Conservation (phyloP, 2,888 invertebrate genomes). For the Nemotelus pantherinus region DNA sequence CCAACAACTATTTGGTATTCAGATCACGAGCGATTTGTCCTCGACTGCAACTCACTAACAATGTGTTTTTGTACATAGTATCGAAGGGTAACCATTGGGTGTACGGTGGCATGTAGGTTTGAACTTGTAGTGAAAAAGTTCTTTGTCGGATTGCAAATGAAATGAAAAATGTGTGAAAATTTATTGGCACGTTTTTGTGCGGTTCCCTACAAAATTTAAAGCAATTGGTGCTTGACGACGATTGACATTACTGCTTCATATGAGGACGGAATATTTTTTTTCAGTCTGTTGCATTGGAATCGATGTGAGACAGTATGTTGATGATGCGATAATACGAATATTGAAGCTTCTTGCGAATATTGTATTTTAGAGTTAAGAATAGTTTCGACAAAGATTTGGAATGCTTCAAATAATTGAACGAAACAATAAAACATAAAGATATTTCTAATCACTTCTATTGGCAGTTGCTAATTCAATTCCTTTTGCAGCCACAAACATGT, state of each 20-base stretch:
- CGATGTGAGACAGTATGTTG: too few relatives aligned
- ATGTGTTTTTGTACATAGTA: conserved; percentile 24
- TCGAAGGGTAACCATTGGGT: conserved; percentile 5
- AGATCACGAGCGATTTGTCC: conserved; percentile 41
- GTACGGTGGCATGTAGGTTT: background rate
- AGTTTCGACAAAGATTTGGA: too few relatives aligned
- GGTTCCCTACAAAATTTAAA: background rate
- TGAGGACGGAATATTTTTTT: conserved; percentile 12
- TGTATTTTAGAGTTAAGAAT: too few relatives aligned
- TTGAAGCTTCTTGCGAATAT: too few relatives aligned
- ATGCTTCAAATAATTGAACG: too few relatives aligned
- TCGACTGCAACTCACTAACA: conserved; percentile 35
- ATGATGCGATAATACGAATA: too few relatives aligned
- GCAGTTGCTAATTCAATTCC: too few relatives aligned
- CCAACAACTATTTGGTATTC: conserved; percentile 37
- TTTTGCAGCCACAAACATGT: too few relatives aligned
- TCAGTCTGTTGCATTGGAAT: too few relatives aligned
- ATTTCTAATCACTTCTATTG: too few relatives aligned
- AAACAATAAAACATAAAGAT: too few relatives aligned
- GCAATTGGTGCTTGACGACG: conserved; percentile 42
- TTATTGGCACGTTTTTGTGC: conserved; percentile 44
- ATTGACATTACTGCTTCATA: conserved; percentile 32
- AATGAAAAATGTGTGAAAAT: conserved; percentile 48
- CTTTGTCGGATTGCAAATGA: conserved; percentile 25
- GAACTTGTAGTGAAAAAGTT: conserved; percentile 23